Percentiles rank a stretch among this genome's conserved stretches.
Conservation (phyloP, 2,888 invertebrate genomes). For the Mycalesis mineus region DNA sequence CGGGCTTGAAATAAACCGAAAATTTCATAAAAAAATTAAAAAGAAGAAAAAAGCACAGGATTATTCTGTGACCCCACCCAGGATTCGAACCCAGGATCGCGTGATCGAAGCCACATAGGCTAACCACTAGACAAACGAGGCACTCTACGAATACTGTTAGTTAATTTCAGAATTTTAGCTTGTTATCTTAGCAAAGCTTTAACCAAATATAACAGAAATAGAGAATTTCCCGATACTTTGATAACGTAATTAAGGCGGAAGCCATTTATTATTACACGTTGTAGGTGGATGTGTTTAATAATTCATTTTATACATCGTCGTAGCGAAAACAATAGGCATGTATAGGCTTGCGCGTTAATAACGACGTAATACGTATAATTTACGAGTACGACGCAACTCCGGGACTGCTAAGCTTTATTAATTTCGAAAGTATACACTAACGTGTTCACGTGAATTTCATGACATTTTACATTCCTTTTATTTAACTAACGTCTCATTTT, state of each 20-base stretch:
- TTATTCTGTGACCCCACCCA: too few species aligned
- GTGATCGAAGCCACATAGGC: too few species aligned
- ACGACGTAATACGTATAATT: constrained; percentile 49
- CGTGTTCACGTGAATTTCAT: constrained; percentile 14
- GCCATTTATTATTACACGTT: constrained; percentile 2
- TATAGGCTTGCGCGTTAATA: constrained; percentile 35
- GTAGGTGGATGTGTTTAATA: constrained; percentile 15
- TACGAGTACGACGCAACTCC: constrained; percentile 44
- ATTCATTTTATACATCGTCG: constrained; percentile 6
- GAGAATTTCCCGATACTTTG: neutral
- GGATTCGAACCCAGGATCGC: too few species aligned
- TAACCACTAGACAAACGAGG: too few species aligned
- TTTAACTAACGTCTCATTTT: too few species aligned
- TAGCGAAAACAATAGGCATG: constrained; percentile 22
- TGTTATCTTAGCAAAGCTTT: too few species aligned
- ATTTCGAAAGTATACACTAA: constrained; percentile 40
- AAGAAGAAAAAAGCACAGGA: too few species aligned
- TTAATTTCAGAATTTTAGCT: too few species aligned
- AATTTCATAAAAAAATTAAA: too few species aligned
- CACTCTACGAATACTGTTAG: too few species aligned
- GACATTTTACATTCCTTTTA: neutral
- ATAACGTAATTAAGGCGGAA: constrained; percentile 1
- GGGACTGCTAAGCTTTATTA: constrained; percentile 45
- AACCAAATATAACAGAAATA: too few species aligned
- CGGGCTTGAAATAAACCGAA: too few species aligned